Conservation (phyloP, 53 echinoderm and acorn worm genomes). For the Henricia sp. region DNA sequence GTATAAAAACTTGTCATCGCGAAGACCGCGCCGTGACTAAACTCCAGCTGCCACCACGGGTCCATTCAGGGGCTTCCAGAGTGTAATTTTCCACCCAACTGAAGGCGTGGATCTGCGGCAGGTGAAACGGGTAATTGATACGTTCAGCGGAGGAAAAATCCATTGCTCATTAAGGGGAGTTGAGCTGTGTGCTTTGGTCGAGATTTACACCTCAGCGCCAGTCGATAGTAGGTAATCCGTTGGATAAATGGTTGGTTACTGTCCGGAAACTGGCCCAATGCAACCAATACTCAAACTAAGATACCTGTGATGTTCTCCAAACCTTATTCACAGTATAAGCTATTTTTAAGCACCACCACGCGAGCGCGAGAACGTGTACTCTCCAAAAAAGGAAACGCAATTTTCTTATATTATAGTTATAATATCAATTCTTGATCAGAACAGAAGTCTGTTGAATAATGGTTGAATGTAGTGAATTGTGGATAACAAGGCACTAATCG, state of each 20-base stretch:
- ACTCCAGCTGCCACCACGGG: constrained; percentile 43
- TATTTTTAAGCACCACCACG: no score
- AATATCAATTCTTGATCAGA: no score
- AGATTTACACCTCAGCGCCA: not conserved
- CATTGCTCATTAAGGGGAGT: constrained; percentile 49
- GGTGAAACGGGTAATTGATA: constrained; percentile 61
- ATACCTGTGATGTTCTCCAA: no score
- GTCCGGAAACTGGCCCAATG: constrained; percentile 13
- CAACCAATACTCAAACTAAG: no score
- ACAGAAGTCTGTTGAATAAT: no score
- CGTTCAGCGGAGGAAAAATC: constrained; percentile 33
- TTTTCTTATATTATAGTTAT: no score
- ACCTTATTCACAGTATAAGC: no score
- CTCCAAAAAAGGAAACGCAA: no score
- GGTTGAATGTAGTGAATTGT: no score
- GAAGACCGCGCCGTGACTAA: constrained; percentile 33
- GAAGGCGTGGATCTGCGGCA: constrained; percentile 29
- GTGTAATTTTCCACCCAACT: constrained; percentile 54
- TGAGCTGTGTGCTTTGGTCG: constrained; percentile 5
- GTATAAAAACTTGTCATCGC: no score
- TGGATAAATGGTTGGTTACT: not conserved
- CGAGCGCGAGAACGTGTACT: no score
- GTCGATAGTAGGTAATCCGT: not conserved
- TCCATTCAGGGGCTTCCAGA: constrained; percentile 12
- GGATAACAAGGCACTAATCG: no score